These are phyloP conservation scores for Gallinago media DNA, from an alignment of 2,113 vertebrate genomes.

Conservation along the genomic window DNA sequence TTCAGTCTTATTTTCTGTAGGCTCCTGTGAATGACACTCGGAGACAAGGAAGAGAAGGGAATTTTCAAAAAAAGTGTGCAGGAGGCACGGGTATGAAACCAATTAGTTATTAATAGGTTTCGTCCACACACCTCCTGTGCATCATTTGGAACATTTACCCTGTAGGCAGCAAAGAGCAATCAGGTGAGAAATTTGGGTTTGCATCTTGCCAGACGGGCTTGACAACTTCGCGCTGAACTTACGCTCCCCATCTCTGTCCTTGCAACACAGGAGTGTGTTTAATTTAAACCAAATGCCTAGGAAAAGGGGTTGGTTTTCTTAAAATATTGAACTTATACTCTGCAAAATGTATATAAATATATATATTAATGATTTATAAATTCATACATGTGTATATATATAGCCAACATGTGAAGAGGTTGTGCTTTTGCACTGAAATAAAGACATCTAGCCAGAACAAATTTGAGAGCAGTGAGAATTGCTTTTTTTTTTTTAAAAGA, in stretches of 20 bases:
- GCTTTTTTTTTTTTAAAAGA: rapidly evolving
- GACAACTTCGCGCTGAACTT: conserved; percentile 44
- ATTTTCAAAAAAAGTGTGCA: conserved; percentile 50
- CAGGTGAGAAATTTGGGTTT: conserved; percentile 72
- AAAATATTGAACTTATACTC: neutral
- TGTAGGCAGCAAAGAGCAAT: conserved; percentile 60
- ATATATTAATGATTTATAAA: neutral
- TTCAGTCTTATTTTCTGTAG: conserved; percentile 39
- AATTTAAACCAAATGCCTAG: neutral
- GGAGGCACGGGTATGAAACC: conserved; percentile 39
- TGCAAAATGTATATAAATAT: neutral
- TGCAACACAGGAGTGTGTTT: neutral
- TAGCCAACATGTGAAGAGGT: neutral
- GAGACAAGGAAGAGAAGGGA: conserved; percentile 37
- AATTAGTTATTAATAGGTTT: conserved; percentile 72
- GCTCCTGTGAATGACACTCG: neutral
- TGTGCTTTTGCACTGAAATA: neutral
- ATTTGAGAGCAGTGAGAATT: neutral
- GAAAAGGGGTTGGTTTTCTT: neutral
- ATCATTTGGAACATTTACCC: conserved; percentile 57
- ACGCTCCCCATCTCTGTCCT: neutral
- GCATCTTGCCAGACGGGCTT: conserved; percentile 36
- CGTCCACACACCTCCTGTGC: conserved; percentile 57
- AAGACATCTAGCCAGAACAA: neutral
- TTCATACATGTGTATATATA: no score